phyloP scores from a whole-genome alignment of 2,888 invertebrate species.

The Caradrina clavipalpis region DNA sequence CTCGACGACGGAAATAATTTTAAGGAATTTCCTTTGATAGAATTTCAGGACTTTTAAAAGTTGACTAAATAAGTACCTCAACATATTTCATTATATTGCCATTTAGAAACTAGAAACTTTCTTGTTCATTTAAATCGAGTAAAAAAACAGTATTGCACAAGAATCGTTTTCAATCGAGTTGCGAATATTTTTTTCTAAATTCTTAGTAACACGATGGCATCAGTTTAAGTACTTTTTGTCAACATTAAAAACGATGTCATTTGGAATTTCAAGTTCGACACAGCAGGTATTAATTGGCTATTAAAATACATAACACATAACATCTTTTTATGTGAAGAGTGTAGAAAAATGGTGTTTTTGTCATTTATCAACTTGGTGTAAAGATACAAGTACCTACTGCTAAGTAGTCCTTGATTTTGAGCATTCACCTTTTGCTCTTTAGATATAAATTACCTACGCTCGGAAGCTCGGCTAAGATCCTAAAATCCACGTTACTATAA shows the following conservation, averaged over 20 bases:
- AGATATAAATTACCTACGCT: no score
- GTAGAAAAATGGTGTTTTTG: constrained; percentile 22
- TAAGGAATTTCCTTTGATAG: background rate
- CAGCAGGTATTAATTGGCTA: constrained; percentile 62
- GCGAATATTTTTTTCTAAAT: constrained; percentile 13
- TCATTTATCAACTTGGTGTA: constrained; percentile 15
- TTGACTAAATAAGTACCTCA: no score
- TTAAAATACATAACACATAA: constrained; percentile 55
- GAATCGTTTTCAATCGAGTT: constrained; percentile 7
- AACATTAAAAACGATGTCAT: constrained; percentile 49
- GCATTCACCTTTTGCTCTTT: constrained; percentile 9
- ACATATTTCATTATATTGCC: no score
- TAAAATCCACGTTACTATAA: background rate
- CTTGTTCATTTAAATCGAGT: background rate
- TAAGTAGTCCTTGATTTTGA: constrained; percentile 19
- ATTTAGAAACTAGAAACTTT: background rate
- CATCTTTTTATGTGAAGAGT: constrained; percentile 19
- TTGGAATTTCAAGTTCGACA: constrained; percentile 38
- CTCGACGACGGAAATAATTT: background rate
- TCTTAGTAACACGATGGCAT: constrained; percentile 25
- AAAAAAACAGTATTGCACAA: constrained; percentile 30
- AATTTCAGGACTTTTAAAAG: background rate
- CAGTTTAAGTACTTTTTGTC: constrained; percentile 37
- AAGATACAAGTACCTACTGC: constrained; percentile 4
- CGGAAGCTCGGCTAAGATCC: background rate